phyloP scores from a whole-genome alignment of 2,888 invertebrate genomes.

The Trissolcus brochymenae region DNA sequence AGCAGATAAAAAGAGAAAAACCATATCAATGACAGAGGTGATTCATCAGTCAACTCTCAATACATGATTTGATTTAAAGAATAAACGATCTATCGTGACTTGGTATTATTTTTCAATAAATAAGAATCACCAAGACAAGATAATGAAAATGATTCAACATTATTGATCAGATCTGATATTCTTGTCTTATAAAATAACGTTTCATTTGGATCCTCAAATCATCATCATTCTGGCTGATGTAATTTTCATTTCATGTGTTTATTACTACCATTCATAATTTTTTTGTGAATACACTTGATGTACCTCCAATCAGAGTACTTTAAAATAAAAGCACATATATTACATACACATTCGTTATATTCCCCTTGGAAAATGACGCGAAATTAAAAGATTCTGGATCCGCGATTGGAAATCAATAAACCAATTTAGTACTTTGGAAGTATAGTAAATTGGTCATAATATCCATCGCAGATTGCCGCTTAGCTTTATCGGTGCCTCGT shows the following conservation, averaged over 20 bases:
- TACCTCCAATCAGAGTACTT: too few relatives aligned
- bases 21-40: too few relatives aligned
- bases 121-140: constrained; percentile 25
- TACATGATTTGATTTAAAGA: constrained; percentile 4
- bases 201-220: constrained; percentile 27
- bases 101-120: constrained; percentile 8
- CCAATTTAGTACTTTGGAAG: constrained; percentile 18
- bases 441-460: constrained; percentile 35
- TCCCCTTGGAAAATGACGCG: not conserved
- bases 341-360: too few relatives aligned
- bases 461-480: constrained; percentile 20
- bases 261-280: too few relatives aligned
- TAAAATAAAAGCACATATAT: too few relatives aligned
- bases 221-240: constrained; percentile 23
- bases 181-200: constrained; percentile 25
- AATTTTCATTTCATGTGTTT: too few relatives aligned
- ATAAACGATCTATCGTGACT: constrained; percentile 28
- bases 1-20: too few relatives aligned
- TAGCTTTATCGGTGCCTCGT: constrained; percentile 40
- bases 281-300: too few relatives aligned
- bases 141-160: constrained; percentile 35
- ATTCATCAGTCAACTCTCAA: constrained; percentile 18
- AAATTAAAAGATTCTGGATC: too few relatives aligned
- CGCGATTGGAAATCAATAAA: constrained; percentile 24
- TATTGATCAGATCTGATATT: constrained; percentile 10